Percentiles rank a stretch among this genome's conserved stretches.
Conservation (phyloP, 1,140 invertebrate species). For the Uloborus diversus region DNA sequence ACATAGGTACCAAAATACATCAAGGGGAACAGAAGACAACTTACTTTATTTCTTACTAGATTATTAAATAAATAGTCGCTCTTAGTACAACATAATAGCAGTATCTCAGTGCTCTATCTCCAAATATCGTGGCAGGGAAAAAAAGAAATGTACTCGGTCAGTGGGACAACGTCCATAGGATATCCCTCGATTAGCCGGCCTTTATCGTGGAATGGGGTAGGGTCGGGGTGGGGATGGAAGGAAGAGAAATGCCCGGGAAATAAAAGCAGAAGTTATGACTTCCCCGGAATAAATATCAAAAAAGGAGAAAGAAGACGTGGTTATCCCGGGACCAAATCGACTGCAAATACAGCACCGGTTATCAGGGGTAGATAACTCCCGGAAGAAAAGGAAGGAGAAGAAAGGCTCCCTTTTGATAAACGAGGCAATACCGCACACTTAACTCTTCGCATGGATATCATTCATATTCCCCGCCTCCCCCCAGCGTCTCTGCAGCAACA, state of each 20-base stretch:
- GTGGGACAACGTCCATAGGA: slow-evolving; percentile 1
- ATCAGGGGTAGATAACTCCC: slow-evolving; percentile 1
- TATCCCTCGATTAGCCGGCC: background rate
- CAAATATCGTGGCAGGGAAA: background rate
- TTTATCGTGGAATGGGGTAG: background rate
- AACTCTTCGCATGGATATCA: background rate
- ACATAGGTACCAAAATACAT: too few species aligned
- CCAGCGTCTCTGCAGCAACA: background rate
- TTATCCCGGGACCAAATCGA: background rate
- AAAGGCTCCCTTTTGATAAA: slow-evolving; percentile 12
- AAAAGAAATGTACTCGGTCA: background rate
- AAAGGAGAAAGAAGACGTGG: too few species aligned
- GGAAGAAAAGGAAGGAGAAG: background rate
- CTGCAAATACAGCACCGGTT: slow-evolving; percentile 2
- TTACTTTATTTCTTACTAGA: too few species aligned
- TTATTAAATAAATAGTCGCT: too few species aligned
- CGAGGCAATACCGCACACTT: slow-evolving; percentile 34
- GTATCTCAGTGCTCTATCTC: too few species aligned
- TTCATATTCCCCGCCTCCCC: background rate
- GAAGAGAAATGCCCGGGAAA: background rate
- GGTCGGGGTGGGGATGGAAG: background rate
- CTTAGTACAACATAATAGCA: too few species aligned
- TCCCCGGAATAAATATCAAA: too few species aligned
- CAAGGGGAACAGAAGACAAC: too few species aligned
- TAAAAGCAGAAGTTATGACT: slow-evolving; percentile 9